Evolutionary conservation across 2,797 vertebrate species (phyloP), one percentile per base, ranked within the genome.

Genomic region (Catamblyrhynchus diadema): DNA sequence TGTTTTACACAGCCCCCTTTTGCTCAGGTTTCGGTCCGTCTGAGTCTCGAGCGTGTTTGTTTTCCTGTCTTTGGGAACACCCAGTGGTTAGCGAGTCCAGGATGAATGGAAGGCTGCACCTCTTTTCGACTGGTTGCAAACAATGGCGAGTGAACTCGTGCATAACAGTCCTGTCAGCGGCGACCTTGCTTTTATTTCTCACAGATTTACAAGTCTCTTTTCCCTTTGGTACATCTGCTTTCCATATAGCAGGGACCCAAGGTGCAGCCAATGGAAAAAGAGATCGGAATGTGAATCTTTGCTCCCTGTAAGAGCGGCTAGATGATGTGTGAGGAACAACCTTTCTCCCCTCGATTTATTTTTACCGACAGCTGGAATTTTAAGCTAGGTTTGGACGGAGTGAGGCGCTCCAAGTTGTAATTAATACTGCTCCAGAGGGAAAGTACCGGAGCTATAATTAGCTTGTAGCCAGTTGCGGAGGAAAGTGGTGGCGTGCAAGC

Each of bases 361-460:
- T 96, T 93, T 81, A 33, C 57, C 3, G 5, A 28, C 77, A 86
- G 75, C 79, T 92, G 91, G 74, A 41, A 83, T 88, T 75, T 53
- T 88, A 54, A 74, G 51, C 41, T 45, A 42, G 57, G 33, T 80
- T 87, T 82, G 69, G 69, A 71, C 25, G 24, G 71, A 77, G 44
- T 2, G 67, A 82, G 72, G 62, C 0, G 6, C 35, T 89, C 73
- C 16, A 3, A 19, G 14, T 33, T 82, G 85, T 91, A 87, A 96
- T 93, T 81, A 87, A 71, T 50, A 42, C 59, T 0, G 6, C 71
- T 89, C 71, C 71, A 15, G 48, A 85, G 56, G 35, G 66, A 81
- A 92, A 80, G 72, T 57, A 13, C 45, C 24, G 61, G 27, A 64
- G 12, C 79, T 91, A 83, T 89, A 89, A 95, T 93, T 87, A 93